Percentiles rank a stretch among this genome's conserved stretches.
Conservation (phyloP, 1,140 invertebrate species). For the Drosophila micromelanica region DNA sequence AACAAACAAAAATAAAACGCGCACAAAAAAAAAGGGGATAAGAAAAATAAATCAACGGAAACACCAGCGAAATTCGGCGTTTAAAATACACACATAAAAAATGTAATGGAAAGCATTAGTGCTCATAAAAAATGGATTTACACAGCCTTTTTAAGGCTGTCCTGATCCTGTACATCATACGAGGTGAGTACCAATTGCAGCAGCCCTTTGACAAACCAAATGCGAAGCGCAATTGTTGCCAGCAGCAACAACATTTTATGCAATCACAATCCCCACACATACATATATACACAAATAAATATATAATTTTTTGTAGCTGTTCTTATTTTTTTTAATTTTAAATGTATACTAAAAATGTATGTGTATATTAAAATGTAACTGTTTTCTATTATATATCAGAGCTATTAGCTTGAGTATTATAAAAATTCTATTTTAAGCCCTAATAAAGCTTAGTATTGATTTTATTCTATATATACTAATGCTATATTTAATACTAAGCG, state of each 20-base stretch:
- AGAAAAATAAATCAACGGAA: slow-evolving; percentile 30
- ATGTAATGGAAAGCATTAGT: slow-evolving; percentile 84
- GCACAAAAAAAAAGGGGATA: slow-evolving; percentile 11
- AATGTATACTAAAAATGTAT: background rate
- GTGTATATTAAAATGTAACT: background rate
- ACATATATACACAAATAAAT: background rate
- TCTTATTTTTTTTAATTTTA: background rate
- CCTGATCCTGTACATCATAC: slow-evolving; percentile 82
- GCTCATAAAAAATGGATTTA: slow-evolving; percentile 84
- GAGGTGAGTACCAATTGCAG: slow-evolving; percentile 67
- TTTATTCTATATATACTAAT: too few relatives aligned
- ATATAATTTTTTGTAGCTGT: background rate
- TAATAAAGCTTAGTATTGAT: too few relatives aligned
- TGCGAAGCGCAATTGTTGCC: background rate
- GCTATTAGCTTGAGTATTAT: too few relatives aligned
- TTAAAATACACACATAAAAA: slow-evolving; percentile 78
- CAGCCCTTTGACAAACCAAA: background rate
- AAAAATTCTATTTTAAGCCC: too few relatives aligned
- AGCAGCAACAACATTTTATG: background rate
- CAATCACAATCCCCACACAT: background rate
- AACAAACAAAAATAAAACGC: slow-evolving; percentile 28
- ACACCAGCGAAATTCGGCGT: slow-evolving; percentile 67
- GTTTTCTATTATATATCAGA: too few relatives aligned
- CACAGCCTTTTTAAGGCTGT: slow-evolving; percentile 84
- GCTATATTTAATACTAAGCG: too few relatives aligned